These are phyloP conservation scores for Liasis olivaceus DNA, from an alignment of 2,797 vertebrate genomes.

Conservation along the genomic window DNA sequence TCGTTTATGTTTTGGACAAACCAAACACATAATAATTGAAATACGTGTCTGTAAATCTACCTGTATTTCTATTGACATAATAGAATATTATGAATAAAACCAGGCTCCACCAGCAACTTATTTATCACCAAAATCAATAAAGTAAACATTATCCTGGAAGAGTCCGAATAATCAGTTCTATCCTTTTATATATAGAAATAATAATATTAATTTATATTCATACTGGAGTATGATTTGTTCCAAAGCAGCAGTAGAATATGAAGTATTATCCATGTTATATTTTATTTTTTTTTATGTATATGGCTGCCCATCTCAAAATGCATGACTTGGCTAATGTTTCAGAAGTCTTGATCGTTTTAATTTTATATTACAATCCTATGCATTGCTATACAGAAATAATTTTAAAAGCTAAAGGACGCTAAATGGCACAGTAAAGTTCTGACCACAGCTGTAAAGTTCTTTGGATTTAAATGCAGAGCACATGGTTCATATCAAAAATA, in stretches of 20 bases:
- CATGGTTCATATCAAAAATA: not conserved
- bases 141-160: not conserved
- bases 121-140: not conserved
- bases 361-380: not conserved
- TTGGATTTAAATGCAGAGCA: not conserved
- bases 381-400: too few species aligned
- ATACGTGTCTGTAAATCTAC: not conserved
- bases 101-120: not conserved
- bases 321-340: not conserved
- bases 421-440: not conserved
- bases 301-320: not conserved
- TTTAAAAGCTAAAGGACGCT: not conserved
- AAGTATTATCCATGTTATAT: not conserved
- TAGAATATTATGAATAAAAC: not conserved
- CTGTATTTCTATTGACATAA: not conserved
- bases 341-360: not conserved
- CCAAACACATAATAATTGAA: not conserved
- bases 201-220: not conserved
- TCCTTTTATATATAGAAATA: not conserved
- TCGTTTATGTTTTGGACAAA: slow-evolving; percentile 11
- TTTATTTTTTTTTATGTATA: not conserved
- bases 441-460: not conserved
- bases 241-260: not conserved
- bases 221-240: not conserved
- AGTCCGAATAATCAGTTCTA: not conserved